Base-by-base conservation (phyloP, 2,113 vertebrate species). In the Microtus ochrogaster region DNA sequence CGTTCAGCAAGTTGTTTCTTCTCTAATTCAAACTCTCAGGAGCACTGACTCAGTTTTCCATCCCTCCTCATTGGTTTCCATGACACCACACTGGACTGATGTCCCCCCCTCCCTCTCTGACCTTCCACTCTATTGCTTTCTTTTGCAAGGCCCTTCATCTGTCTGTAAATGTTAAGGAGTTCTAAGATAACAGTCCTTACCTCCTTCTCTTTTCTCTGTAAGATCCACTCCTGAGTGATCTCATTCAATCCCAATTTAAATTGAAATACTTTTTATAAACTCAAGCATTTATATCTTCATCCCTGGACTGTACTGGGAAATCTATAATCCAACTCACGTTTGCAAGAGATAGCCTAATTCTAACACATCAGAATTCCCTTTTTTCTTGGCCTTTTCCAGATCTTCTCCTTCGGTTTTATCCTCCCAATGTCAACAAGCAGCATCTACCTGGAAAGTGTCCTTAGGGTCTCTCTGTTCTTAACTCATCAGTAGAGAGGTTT, bases 1-100 rank as follows among this genome's bases (percentile, higher is more conserved):
- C 73, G 81, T 89, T 93, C 68, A 85, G 47, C 13, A 89, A 44
- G 79, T 74, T 22, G 52, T 65, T 66, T 72, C n/a, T 77, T 91
- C 21, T 87, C 68, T 73, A 94, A 95, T 55, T 92, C 44, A 89
- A 78, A 74, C 12, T 83, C 52, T 82, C 63, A 61, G 21, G 1
- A 89, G 41, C 30, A 26, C 36, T 86, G 9, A 73, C 11, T 84
- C 0, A 3, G 6, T 13, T 78, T 55, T 36, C 47, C 61, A 3
- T 30, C 4, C 19, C 28, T 41, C 9, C 36, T 78, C 36, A 26
- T 86, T 72, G 85, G 36, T 47, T 94, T 93, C 26, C 74, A 95
- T 52, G 89, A 77, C 28, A 28, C 41, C 44, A 89, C 2, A 22
- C 1, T 78, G 2, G 39, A 2, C 30, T 9, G 4, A 33, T 1